phyloP scores from a whole-genome alignment of 92 coral and sea anemone genomes.

The Parazoanthus darwini region DNA sequence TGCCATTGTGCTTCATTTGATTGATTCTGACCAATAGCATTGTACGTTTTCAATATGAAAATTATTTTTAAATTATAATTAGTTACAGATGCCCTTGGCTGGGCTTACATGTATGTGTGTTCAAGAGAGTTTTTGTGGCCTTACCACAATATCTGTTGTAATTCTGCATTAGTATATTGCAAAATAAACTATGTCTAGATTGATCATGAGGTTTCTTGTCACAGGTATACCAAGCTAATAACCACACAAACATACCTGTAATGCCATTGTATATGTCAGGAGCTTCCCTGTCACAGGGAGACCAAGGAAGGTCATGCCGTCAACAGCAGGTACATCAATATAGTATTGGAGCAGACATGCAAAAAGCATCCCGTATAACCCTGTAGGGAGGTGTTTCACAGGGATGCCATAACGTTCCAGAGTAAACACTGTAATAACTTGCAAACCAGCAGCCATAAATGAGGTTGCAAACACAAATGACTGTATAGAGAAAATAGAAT shows the following conservation, averaged over 20 bases:
- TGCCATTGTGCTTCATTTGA: too few relatives aligned
- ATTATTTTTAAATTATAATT: too few relatives aligned
- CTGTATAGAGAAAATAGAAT: slow-evolving; percentile 46
- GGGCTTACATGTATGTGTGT: too few relatives aligned
- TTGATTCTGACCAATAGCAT: too few relatives aligned
- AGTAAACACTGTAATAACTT: slow-evolving; percentile 61
- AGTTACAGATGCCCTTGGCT: too few relatives aligned
- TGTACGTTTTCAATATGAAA: too few relatives aligned
- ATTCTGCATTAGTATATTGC: too few relatives aligned
- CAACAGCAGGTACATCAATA: slow-evolving; percentile 71
- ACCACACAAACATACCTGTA: slow-evolving; percentile 67
- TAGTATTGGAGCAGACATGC: slow-evolving; percentile 82
- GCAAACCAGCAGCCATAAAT: slow-evolving; percentile 89
- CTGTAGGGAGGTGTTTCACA: slow-evolving; percentile 74
- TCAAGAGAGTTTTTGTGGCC: too few relatives aligned
- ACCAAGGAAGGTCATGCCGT: slow-evolving; percentile 66
- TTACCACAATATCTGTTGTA: too few relatives aligned
- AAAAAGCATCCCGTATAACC: slow-evolving; percentile 87
- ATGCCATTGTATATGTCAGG: slow-evolving; percentile 78
- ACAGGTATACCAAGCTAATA: too few relatives aligned
- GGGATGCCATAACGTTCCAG: slow-evolving; percentile 62
- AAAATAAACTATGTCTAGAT: too few relatives aligned
- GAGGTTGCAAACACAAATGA: slow-evolving; percentile 79
- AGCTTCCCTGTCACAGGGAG: slow-evolving; percentile 85
- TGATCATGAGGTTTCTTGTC: too few relatives aligned